Evolutionary conservation across 2,888 invertebrate genomes (phyloP).

Genomic region (Archips xylosteana): DNA sequence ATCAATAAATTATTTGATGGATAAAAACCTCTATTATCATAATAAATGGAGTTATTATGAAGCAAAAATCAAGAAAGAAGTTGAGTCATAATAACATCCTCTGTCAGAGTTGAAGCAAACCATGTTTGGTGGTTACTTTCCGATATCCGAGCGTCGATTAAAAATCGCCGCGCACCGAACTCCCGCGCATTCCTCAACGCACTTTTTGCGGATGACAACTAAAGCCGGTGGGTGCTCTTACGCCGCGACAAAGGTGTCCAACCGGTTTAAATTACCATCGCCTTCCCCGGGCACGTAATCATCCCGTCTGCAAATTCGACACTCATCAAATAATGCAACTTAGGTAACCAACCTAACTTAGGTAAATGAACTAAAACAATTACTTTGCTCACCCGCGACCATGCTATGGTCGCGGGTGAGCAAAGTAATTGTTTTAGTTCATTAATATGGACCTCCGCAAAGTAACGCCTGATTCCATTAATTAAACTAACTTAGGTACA

Average conservation of each 20-base stretch:
- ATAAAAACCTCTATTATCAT: slow-evolving; percentile 15
- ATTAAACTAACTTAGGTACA: slow-evolving; percentile 11
- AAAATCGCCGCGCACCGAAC: slow-evolving; percentile 62
- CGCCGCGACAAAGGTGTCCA: slow-evolving; percentile 76
- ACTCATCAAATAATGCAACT: slow-evolving; percentile 78
- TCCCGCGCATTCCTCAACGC: slow-evolving; percentile 73
- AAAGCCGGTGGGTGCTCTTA: slow-evolving; percentile 69
- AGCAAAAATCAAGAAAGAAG: slow-evolving; percentile 43
- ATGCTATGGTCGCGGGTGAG: too few relatives aligned
- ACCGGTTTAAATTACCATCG: slow-evolving; percentile 80
- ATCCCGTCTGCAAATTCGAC: slow-evolving; percentile 81
- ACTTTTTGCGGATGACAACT: slow-evolving; percentile 83
- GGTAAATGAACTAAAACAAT: too few relatives aligned
- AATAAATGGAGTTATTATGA: slow-evolving; percentile 28
- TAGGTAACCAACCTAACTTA: slow-evolving; percentile 53
- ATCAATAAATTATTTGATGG: slow-evolving; percentile 4
- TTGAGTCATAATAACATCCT: slow-evolving; percentile 62
- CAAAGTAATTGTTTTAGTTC: too few relatives aligned
- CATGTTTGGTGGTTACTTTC: slow-evolving; percentile 43
- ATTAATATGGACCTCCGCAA: too few relatives aligned
- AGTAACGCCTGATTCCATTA: too few relatives aligned
- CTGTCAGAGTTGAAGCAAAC: slow-evolving; percentile 18
- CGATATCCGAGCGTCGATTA: slow-evolving; percentile 67
- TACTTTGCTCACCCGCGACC: too few relatives aligned
- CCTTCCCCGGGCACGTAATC: slow-evolving; percentile 70